A percentile compares a stretch with the other conserved stretches of the same genome.
Evolutionary conservation across 1,140 invertebrate genomes (phyloP).

Genomic region (Drosophila suzukii): DNA sequence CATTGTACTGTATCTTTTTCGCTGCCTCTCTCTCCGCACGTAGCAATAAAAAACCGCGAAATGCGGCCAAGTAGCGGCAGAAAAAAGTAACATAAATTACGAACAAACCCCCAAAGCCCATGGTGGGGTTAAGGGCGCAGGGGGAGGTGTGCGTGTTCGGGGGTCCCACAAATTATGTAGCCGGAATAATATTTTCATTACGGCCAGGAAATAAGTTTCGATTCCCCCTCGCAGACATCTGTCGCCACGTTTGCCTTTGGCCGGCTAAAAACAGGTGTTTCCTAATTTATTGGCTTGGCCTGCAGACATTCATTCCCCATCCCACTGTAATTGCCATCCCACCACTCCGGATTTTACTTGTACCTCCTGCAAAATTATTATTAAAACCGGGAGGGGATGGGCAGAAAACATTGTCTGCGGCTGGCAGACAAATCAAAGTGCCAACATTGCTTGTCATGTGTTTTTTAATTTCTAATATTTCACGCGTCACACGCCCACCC

Average conservation of each 20-base stretch:
- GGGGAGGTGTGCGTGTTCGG: slow-evolving; percentile 9
- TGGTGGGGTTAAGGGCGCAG: slow-evolving; percentile 13
- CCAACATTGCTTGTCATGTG: slow-evolving; percentile 71
- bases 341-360: slow-evolving; percentile 6
- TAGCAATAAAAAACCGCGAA: slow-evolving; percentile 83
- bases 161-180: slow-evolving; percentile 63
- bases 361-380: slow-evolving; percentile 53
- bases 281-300: slow-evolving; percentile 72
- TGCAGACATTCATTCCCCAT: slow-evolving; percentile 4
- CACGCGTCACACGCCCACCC: slow-evolving; percentile 52
- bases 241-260: slow-evolving; percentile 44
- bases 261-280: slow-evolving; percentile 73
- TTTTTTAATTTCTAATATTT: slow-evolving; percentile 83
- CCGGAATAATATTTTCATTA: slow-evolving; percentile 80
- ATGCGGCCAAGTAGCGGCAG: slow-evolving; percentile 78
- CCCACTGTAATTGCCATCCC: background rate
- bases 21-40: slow-evolving; percentile 46
- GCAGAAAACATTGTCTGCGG: slow-evolving; percentile 42
- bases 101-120: slow-evolving; percentile 38
- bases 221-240: slow-evolving; percentile 53
- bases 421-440: slow-evolving; percentile 79
- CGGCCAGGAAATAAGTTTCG: slow-evolving; percentile 46
- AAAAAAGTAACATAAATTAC: slow-evolving; percentile 78
- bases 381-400: slow-evolving; percentile 48
- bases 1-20: slow-evolving; percentile 21